Evolutionary conservation across 2,113 vertebrate species (phyloP).

Genomic region (Physeter macrocephalus): DNA sequence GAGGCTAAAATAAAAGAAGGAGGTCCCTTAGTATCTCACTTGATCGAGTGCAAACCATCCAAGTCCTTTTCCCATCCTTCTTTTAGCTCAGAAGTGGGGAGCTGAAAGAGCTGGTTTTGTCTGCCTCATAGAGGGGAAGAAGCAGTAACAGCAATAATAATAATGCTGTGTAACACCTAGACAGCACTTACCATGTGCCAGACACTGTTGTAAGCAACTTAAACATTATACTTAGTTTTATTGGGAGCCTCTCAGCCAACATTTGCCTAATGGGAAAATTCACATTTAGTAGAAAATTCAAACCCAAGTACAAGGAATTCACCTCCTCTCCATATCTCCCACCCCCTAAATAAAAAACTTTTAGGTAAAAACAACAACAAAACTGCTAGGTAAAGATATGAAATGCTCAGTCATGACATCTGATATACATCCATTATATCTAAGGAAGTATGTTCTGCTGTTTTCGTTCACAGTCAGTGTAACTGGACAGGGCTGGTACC

Average conservation of each 20-base stretch:
- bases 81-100: background rate
- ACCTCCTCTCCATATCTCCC: background rate
- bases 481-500: no score
- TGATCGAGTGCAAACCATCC: background rate
- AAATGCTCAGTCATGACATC: background rate
- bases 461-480: background rate
- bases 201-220: background rate
- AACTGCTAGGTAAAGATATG: background rate
- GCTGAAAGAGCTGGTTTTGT: background rate
- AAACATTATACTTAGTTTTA: background rate
- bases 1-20: background rate
- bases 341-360: background rate
- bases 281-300: background rate
- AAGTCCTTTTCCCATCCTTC: background rate
- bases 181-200: background rate
- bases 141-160: background rate
- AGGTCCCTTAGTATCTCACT: background rate
- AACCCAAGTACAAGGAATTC: background rate
- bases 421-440: background rate
- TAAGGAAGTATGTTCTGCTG: background rate
- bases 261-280: background rate
- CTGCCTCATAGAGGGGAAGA: background rate
- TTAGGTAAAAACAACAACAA: background rate
- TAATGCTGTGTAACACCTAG: background rate
- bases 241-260: background rate